These are phyloP conservation scores for Melipona quadrifasciata DNA, from an alignment of 1,140 invertebrate genomes.

Conservation along the genomic window DNA sequence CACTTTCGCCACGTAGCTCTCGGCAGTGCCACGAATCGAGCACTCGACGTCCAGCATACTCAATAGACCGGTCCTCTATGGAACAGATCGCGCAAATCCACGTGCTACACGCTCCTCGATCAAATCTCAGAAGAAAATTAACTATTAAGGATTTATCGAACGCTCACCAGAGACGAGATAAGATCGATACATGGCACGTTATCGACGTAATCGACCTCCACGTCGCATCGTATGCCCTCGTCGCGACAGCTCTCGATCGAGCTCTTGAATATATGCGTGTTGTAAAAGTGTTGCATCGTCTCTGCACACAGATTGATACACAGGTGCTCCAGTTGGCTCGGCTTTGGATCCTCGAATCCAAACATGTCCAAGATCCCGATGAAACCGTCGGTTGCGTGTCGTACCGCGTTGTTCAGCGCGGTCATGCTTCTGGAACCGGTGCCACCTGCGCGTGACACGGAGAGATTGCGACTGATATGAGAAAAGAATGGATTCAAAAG, in stretches of 20 bases:
- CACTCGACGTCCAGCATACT: constrained; percentile 97
- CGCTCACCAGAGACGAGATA: constrained; percentile 92
- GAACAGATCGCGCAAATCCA: constrained; percentile 44
- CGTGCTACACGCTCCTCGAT: neutral
- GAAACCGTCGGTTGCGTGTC: constrained; percentile 96
- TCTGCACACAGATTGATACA: constrained; percentile 98
- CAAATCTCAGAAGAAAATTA: neutral
- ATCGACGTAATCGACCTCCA: constrained; percentile 96
- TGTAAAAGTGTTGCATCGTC: constrained; percentile 99
- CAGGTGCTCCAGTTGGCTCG: constrained; percentile 94
- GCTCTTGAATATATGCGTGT: constrained; percentile 97
- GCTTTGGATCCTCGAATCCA: constrained; percentile 95
- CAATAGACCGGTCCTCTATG: constrained; percentile 91
- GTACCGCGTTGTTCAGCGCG: constrained; percentile 93
- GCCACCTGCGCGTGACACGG: constrained; percentile 73
- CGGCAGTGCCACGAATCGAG: constrained; percentile 91
- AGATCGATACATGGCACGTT: constrained; percentile 98
- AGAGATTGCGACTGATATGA: neutral
- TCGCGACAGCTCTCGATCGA: constrained; percentile 96
- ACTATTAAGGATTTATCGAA: neutral
- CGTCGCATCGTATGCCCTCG: constrained; percentile 95
- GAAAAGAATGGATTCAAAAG: neutral
- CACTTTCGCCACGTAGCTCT: constrained; percentile 94
- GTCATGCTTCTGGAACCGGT: constrained; percentile 95
- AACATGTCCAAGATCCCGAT: constrained; percentile 98